Percentiles rank a stretch among this genome's conserved stretches.
Evolutionary conservation across 2,888 invertebrate genomes (phyloP).

Genomic region (Drepana falcataria): DNA sequence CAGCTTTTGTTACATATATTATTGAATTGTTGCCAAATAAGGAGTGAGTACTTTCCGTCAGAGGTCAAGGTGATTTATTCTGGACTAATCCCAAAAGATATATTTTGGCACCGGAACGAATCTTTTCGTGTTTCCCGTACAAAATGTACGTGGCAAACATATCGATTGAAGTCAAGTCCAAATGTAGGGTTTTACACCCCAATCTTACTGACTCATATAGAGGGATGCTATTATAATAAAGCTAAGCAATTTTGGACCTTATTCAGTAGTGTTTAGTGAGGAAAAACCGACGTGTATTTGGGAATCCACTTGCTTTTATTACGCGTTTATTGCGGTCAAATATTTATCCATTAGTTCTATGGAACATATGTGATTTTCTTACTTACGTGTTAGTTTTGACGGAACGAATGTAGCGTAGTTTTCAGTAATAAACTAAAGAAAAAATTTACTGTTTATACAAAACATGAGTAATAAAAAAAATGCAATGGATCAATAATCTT

Average conservation of each 20-base stretch:
- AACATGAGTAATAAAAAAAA: no score
- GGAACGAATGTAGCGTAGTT: no score
- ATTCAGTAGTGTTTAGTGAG: slow-evolving; percentile 9
- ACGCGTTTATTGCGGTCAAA: slow-evolving; percentile 38
- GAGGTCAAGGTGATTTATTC: neutral
- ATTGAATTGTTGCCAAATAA: neutral
- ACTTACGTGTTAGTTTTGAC: slow-evolving; percentile 2
- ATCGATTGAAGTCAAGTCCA: slow-evolving; percentile 56
- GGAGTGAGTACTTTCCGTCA: no score
- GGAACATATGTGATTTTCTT: slow-evolving; percentile 33
- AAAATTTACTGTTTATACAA: no score
- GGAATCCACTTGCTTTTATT: slow-evolving; percentile 34
- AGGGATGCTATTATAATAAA: slow-evolving; percentile 21
- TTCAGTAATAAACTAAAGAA: no score
- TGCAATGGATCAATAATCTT: no score
- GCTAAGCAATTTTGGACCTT: slow-evolving; percentile 21
- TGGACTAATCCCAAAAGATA: neutral
- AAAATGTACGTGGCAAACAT: slow-evolving; percentile 27
- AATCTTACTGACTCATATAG: slow-evolving; percentile 49
- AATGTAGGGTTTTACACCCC: slow-evolving; percentile 46
- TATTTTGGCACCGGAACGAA: neutral
- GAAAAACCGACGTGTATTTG: slow-evolving; percentile 12
- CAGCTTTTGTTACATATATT: no score
- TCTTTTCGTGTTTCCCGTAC: neutral
- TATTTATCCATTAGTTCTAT: slow-evolving; percentile 61